Conservation (phyloP, 2,888 invertebrate species). For the Catocala sponsa region DNA sequence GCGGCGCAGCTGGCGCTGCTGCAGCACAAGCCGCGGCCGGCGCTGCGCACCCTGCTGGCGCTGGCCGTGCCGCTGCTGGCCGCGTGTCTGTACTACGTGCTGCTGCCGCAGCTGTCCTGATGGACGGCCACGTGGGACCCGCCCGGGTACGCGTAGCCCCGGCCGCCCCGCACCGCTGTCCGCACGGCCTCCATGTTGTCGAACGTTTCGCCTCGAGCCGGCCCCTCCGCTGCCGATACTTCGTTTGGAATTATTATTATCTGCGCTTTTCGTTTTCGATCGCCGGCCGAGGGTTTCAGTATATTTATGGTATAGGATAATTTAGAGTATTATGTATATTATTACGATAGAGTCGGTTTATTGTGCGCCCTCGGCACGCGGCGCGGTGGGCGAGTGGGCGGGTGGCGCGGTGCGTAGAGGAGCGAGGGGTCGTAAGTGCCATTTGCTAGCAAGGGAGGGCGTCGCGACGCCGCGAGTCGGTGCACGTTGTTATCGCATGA, state of each 20-base stretch:
- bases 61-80: slow-evolving; percentile 84
- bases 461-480: slow-evolving; percentile 53
- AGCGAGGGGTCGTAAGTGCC: slow-evolving; percentile 69
- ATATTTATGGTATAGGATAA: slow-evolving; percentile 70
- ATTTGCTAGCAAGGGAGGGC: slow-evolving; percentile 55
- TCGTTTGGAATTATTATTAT: slow-evolving; percentile 54
- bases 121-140: slow-evolving; percentile 89
- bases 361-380: slow-evolving; percentile 56
- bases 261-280: slow-evolving; percentile 55
- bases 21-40: slow-evolving; percentile 80
- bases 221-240: slow-evolving; percentile 42
- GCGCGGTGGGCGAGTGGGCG: slow-evolving; percentile 35
- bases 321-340: slow-evolving; percentile 60
- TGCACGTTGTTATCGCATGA: slow-evolving; percentile 71
- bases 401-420: slow-evolving; percentile 26
- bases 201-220: slow-evolving; percentile 33
- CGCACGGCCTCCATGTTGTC: slow-evolving; percentile 20
- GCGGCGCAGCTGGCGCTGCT: slow-evolving; percentile 86
- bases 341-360: slow-evolving; percentile 55
- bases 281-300: slow-evolving; percentile 56
- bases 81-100: slow-evolving; percentile 88
- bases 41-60: slow-evolving; percentile 61
- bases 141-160: slow-evolving; percentile 79
- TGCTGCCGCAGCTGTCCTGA: slow-evolving; percentile 89
- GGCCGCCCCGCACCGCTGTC: slow-evolving; percentile 24